These are phyloP conservation scores for Abrostola tripartita DNA, from an alignment of 2,888 invertebrate genomes.

Conservation along the genomic window DNA sequence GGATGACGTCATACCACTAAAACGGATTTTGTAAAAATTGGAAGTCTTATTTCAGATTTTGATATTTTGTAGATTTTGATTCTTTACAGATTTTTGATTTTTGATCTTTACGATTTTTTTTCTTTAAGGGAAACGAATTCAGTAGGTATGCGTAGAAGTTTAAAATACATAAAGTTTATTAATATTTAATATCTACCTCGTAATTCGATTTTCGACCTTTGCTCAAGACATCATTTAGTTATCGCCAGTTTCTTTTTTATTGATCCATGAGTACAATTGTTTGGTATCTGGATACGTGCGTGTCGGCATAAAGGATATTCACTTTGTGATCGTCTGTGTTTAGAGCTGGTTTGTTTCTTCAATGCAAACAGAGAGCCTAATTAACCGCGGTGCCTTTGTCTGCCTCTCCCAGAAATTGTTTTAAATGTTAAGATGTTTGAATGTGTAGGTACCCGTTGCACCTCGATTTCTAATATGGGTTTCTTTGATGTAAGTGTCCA, in stretches of 20 bases:
- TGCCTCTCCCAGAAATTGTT: slow-evolving; percentile 77
- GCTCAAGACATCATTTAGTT: too few relatives aligned
- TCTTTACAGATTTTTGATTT: too few relatives aligned
- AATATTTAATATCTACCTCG: too few relatives aligned
- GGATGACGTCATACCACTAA: too few relatives aligned
- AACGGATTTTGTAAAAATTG: too few relatives aligned
- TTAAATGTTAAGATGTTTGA: slow-evolving; percentile 65
- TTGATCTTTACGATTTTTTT: too few relatives aligned
- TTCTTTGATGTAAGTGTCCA: slow-evolving; percentile 63
- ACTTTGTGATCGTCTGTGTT: slow-evolving; percentile 62
- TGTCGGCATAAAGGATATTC: slow-evolving; percentile 63
- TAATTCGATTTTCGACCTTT: too few relatives aligned
- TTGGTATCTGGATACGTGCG: slow-evolving; percentile 54
- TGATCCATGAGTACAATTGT: slow-evolving; percentile 15
- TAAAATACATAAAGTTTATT: too few relatives aligned
- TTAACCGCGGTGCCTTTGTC: slow-evolving; percentile 80
- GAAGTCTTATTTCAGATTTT: too few relatives aligned
- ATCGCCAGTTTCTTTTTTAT: neutral
- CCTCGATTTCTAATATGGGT: slow-evolving; percentile 62
- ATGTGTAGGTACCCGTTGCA: slow-evolving; percentile 61
- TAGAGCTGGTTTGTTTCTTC: slow-evolving; percentile 75
- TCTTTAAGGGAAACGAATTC: too few relatives aligned
- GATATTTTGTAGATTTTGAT: too few relatives aligned
- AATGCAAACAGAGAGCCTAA: slow-evolving; percentile 78
- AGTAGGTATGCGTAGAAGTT: too few relatives aligned